phyloP scores from a whole-genome alignment of 2,113 vertebrate species.

The Hydrochoerus hydrochaeris region DNA sequence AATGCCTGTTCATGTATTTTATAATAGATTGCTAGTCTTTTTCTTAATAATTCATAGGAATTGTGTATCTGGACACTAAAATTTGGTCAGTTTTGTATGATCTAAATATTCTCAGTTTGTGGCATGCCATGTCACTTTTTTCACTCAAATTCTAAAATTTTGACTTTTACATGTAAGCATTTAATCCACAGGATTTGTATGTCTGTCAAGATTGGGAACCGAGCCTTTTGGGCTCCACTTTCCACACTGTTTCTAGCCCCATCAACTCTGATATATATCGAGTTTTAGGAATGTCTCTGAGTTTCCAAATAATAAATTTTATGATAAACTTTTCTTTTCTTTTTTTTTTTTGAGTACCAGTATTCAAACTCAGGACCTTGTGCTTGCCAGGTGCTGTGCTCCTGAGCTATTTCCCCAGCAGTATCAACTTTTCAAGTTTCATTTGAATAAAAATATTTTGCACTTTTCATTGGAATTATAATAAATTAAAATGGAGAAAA shows the following conservation, averaged over 20 bases:
- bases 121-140: background rate
- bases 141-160: background rate
- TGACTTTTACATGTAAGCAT: background rate
- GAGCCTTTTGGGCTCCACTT: background rate
- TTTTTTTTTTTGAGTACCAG: too few relatives aligned
- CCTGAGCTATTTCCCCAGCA: too few relatives aligned
- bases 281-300: background rate
- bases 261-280: background rate
- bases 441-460: background rate
- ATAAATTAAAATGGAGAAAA: background rate
- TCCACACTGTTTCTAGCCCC: background rate
- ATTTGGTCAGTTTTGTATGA: background rate
- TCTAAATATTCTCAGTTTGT: slow-evolving; percentile 7
- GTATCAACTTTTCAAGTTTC: background rate
- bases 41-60: background rate
- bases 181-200: background rate
- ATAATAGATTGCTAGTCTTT: background rate
- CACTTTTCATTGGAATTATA: background rate
- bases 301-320: background rate
- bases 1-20: background rate
- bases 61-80: background rate
- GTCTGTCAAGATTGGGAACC: background rate
- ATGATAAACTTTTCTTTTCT: too few relatives aligned
- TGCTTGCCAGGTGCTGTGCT: too few relatives aligned
- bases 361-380: too few relatives aligned